Evolutionary conservation across 2,888 invertebrate species (phyloP).

Genomic region (Kryphioiulus occultus): DNA sequence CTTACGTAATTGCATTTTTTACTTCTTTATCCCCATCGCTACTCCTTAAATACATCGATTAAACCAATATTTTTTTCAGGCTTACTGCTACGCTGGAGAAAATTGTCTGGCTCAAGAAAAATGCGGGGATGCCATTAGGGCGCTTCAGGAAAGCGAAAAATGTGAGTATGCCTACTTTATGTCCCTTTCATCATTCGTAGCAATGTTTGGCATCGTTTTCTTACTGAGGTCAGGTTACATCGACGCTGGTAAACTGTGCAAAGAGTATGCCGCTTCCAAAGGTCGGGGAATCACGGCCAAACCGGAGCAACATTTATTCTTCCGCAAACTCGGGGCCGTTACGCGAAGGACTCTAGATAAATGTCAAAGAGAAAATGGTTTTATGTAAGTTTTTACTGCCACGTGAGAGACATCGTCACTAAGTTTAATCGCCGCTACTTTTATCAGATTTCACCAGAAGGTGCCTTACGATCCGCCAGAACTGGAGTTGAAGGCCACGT

Average conservation of each 20-base stretch:
- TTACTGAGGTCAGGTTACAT: constrained; percentile 61
- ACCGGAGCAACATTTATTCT: constrained; percentile 70
- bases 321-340: constrained; percentile 68
- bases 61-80: constrained; percentile 61
- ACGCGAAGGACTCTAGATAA: constrained; percentile 70
- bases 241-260: constrained; percentile 66
- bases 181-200: constrained; percentile 27
- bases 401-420: not conserved
- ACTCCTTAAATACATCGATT: not conserved
- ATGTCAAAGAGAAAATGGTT: constrained; percentile 71
- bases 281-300: constrained; percentile 67
- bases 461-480: constrained; percentile 68
- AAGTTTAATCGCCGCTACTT: constrained; percentile 43
- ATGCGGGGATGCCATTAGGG: constrained; percentile 71
- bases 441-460: constrained; percentile 70
- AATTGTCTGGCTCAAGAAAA: constrained; percentile 69
- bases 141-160: constrained; percentile 68
- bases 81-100: constrained; percentile 71
- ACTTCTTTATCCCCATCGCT: not conserved
- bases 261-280: constrained; percentile 68
- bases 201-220: not conserved
- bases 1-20: constrained; percentile 66
- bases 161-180: constrained; percentile 59
- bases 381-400: constrained; percentile 66
- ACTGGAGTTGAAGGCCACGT: constrained; percentile 70